phyloP scores from a whole-genome alignment of 2,797 vertebrate genomes.

The Catostomus latipinnis region DNA sequence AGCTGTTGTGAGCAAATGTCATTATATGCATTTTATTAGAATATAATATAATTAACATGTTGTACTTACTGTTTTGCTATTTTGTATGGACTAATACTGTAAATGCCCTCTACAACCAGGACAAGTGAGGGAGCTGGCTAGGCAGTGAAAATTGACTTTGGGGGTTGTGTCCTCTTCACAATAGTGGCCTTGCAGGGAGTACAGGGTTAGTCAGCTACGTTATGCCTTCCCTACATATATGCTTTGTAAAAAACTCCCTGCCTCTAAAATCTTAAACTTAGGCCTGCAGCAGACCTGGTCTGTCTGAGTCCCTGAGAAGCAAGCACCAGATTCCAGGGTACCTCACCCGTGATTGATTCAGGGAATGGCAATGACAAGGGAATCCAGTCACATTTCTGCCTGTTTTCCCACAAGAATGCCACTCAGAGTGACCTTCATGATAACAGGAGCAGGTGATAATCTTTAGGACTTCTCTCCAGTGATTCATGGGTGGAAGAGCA shows the following conservation, averaged over 20 bases:
- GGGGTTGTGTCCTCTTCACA: neutral
- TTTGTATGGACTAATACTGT: neutral
- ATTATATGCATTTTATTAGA: no score
- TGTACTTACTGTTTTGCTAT: neutral
- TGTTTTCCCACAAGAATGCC: constrained; percentile 31
- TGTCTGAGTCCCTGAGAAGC: neutral
- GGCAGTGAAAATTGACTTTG: constrained; percentile 2
- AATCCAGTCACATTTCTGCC: constrained; percentile 27
- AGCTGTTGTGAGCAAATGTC: no score
- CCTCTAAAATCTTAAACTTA: constrained; percentile 2
- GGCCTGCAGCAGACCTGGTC: constrained; percentile 1
- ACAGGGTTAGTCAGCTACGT: neutral
- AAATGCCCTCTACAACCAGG: neutral
- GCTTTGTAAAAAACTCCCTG: neutral
- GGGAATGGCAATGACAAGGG: constrained; percentile 39
- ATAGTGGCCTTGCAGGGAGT: neutral
- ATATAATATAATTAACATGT: no score
- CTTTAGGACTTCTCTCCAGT: constrained; percentile 39
- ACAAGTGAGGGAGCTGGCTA: neutral
- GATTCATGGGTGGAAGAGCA: constrained; percentile 43
- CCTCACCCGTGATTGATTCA: constrained; percentile 25
- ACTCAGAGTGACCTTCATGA: constrained; percentile 53
- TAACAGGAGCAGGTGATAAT: constrained; percentile 49
- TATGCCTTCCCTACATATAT: neutral
- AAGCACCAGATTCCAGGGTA: constrained; percentile 14